Evolutionary conservation across 2,113 vertebrate species (phyloP).

Genomic region (Rallus limicola): DNA sequence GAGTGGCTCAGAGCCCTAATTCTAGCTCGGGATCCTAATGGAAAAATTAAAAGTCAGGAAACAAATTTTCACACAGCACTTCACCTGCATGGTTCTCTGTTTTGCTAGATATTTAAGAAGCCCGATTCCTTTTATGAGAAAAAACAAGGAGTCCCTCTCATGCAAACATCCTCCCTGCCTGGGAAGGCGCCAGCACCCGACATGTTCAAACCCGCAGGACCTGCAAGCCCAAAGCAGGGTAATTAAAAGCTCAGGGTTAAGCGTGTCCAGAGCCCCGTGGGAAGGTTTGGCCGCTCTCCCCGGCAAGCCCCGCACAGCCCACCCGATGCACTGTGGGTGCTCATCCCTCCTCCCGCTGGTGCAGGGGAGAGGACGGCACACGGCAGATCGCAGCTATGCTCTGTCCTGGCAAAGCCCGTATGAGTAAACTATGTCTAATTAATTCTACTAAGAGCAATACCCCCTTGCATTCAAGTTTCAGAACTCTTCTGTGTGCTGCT

Average conservation of each 20-base stretch:
- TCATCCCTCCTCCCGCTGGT: background rate
- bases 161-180: background rate
- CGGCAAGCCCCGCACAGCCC: background rate
- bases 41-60: background rate
- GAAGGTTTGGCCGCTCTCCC: background rate
- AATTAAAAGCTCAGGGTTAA: background rate
- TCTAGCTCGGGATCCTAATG: background rate
- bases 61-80: background rate
- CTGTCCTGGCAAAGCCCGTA: background rate
- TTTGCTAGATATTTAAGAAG: background rate
- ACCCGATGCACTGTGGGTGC: background rate
- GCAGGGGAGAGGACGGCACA: background rate
- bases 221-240: background rate
- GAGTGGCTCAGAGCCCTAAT: background rate
- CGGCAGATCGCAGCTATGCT: background rate
- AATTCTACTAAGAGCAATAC: background rate
- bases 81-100: background rate
- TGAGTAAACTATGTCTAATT: constrained; percentile 9
- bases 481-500: background rate
- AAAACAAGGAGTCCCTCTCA: background rate
- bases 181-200: fast-evolving
- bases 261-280: background rate
- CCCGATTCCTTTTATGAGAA: background rate
- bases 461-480: background rate
- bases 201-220: background rate